phyloP scores from a whole-genome alignment of 1,140 invertebrate genomes.

The Neodiprion lecontei region DNA sequence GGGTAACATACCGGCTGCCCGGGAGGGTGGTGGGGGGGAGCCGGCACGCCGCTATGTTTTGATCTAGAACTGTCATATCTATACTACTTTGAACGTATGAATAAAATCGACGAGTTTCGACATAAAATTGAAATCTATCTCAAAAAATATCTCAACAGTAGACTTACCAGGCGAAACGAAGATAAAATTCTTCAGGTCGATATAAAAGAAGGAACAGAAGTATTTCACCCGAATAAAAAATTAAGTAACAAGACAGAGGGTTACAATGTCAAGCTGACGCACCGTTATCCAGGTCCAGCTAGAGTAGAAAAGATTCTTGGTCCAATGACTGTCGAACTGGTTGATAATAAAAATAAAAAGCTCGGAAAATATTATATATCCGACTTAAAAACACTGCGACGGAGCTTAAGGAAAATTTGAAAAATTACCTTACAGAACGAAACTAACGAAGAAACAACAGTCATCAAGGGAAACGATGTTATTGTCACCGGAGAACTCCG shows the following conservation, averaged over 20 bases:
- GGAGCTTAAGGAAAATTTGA: constrained; percentile 3
- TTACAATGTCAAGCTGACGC: constrained; percentile 21
- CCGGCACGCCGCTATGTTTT: too few species aligned
- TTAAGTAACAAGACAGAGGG: constrained; percentile 26
- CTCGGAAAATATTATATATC: constrained; percentile 28
- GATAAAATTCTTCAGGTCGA: background rate
- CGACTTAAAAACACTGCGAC: constrained; percentile 25
- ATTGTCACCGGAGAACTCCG: too few species aligned
- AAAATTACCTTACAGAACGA: background rate
- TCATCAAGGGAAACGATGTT: too few species aligned
- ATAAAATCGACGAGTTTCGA: constrained; percentile 23
- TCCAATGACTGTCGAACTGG: constrained; percentile 23
- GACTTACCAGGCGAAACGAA: constrained; percentile 10
- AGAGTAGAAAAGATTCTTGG: constrained; percentile 15
- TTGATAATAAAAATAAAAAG: constrained; percentile 20
- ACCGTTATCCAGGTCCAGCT: constrained; percentile 24
- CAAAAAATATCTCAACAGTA: constrained; percentile 9
- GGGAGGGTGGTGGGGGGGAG: too few species aligned
- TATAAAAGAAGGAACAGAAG: constrained; percentile 22
- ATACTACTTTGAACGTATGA: background rate
- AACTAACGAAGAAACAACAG: background rate
- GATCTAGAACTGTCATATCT: too few species aligned
- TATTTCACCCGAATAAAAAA: constrained; percentile 30
- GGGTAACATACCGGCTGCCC: too few species aligned
- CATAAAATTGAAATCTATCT: constrained; percentile 28